Conservation (phyloP, 2,888 invertebrate species). For the Pterobdella sp. region DNA sequence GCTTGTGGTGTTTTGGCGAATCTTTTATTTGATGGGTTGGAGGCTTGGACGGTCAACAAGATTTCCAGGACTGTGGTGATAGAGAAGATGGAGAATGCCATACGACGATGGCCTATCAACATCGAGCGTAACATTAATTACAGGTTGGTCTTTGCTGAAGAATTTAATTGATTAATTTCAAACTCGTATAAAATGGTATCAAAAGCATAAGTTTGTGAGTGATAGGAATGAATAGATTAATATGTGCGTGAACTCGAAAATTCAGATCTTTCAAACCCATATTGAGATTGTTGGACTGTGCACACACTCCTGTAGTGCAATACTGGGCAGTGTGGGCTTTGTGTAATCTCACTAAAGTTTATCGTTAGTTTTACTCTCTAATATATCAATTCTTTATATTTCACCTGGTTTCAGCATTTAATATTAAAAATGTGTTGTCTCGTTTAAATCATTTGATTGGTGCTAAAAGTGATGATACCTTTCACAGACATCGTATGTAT, state of each 20-base stretch:
- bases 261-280: conserved; percentile 85
- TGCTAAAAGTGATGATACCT: not conserved
- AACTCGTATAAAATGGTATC: too few relatives aligned
- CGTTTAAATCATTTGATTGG: not conserved
- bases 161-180: too few relatives aligned
- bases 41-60: conserved; percentile 68
- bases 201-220: too few relatives aligned
- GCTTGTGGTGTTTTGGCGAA: conserved; percentile 91
- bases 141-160: conserved; percentile 48
- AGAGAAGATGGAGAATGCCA: conserved; percentile 68
- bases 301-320: conserved; percentile 80
- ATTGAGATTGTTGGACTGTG: conserved; percentile 65
- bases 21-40: conserved; percentile 81
- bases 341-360: conserved; percentile 85
- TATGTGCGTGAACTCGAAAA: too few relatives aligned
- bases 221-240: too few relatives aligned
- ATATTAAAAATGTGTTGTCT: too few relatives aligned
- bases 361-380: conserved; percentile 62
- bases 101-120: conserved; percentile 76
- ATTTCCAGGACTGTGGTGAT: conserved; percentile 65
- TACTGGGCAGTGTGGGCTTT: conserved; percentile 96
- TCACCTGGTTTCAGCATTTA: not conserved
- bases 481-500: too few relatives aligned
- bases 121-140: conserved; percentile 91
- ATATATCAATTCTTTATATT: conserved; percentile 16